Base-by-base conservation (phyloP, 2,113 vertebrate genomes). In the Anseranas semipalmata region DNA sequence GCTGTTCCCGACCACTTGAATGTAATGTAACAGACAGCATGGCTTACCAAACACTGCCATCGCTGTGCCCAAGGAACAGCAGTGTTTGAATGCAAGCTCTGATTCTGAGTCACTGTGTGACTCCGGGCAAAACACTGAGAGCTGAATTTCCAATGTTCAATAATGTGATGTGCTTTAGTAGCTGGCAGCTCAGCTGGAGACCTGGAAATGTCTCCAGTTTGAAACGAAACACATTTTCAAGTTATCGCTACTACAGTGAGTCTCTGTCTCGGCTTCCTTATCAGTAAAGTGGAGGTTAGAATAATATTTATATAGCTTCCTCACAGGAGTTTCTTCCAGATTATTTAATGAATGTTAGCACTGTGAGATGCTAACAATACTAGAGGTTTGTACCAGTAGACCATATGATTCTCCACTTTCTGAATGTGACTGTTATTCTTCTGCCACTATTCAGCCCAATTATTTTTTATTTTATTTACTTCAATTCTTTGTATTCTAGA, bases 401-500 rank as follows among this genome's bases (percentile, higher is more conserved):
- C 76, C 80, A 6, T 92, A 92, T 90, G 73, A 94, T 95, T 84
- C 91, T 74, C 43, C 43, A 56, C 52, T 89, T 92, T 60, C 93
- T 97, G 93, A 96, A 96, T 95, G 82, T 58, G 63, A 45, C 83
- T 84, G 79, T 96, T 97, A 93, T 93, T 90, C 85, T 94, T 93
- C 93, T 93, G 79, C 52, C 79, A 65, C 83, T 93, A 70, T 86
- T 90, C 82, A 94, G 82, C 85, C 93, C 88, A 92, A 92, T 97
- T 87, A 96, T 95, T 97, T 96, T 96, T 96, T 94, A 93, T 86
- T 96, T 96, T 90, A 96, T 96, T 97, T 97, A 97, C 95, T 95
- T 96, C 52, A 0, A 78, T 88, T 94, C 95, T 93, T 96, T 96
- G 90, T 96, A 68, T 96, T 96, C 88, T 85, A 95, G 73, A 93